Percentiles rank a stretch among this genome's conserved stretches.
Conservation (phyloP, 2,888 invertebrate species). For the Linyphia triangularis region DNA sequence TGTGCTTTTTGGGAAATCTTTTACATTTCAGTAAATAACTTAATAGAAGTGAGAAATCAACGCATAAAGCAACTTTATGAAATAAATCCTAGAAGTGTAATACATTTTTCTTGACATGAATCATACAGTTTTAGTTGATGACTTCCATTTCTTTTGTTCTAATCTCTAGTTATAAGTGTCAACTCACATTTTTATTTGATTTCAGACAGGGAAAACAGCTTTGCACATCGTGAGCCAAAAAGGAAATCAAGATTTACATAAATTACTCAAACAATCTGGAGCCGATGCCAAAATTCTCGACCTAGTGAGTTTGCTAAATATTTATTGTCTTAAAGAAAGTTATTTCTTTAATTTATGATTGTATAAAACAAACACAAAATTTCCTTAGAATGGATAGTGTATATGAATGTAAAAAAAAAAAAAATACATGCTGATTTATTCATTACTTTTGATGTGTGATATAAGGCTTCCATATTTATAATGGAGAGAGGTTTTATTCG, state of each 20-base stretch:
- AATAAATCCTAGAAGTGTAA: no score
- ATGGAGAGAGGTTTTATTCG: no score
- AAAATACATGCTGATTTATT: background rate
- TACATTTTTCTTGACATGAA: no score
- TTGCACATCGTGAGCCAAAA: slow-evolving; percentile 76
- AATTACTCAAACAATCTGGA: slow-evolving; percentile 75
- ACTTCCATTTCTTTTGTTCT: no score
- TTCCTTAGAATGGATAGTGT: background rate
- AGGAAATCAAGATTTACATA: slow-evolving; percentile 74
- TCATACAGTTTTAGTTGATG: no score
- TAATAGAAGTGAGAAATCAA: no score
- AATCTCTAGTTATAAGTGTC: no score
- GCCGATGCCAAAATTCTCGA: slow-evolving; percentile 76
- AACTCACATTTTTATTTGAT: no score
- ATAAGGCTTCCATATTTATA: background rate
- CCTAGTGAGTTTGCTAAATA: slow-evolving; percentile 47
- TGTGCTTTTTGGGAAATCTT: no score
- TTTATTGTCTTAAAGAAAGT: background rate
- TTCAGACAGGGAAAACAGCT: slow-evolving; percentile 76
- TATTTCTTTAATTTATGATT: background rate
- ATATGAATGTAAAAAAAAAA: background rate
- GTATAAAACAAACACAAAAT: background rate
- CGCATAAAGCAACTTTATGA: no score
- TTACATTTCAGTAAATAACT: no score
- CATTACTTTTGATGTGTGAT: background rate